These are phyloP conservation scores for Isoperla grammatica DNA, from an alignment of 2,888 invertebrate genomes.

Conservation along the genomic window DNA sequence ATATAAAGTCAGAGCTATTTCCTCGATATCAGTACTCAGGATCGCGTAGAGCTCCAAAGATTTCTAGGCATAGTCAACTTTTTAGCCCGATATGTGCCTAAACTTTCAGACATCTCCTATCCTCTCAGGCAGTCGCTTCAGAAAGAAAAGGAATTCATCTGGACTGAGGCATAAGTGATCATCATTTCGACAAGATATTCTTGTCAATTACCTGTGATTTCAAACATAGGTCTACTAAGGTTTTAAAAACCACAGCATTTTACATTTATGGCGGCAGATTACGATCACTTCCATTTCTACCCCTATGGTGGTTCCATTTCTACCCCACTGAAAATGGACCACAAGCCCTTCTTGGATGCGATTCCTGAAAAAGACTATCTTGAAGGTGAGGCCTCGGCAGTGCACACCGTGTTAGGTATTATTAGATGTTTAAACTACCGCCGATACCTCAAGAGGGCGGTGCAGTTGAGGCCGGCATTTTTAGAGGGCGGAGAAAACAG, in stretches of 20 bases:
- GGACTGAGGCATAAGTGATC: background rate
- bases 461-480: too few species aligned
- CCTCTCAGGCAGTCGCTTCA: background rate
- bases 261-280: too few species aligned
- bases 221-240: too few species aligned
- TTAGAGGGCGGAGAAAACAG: too few species aligned
- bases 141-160: background rate
- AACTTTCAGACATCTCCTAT: slow-evolving; percentile 12
- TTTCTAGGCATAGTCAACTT: slow-evolving; percentile 31
- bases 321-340: slow-evolving; percentile 9
- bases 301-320: background rate
- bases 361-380: background rate
- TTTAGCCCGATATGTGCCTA: slow-evolving; percentile 19
- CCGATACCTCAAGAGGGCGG: too few species aligned
- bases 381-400: background rate
- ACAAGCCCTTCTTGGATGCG: slow-evolving; percentile 5
- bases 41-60: slow-evolving; percentile 29
- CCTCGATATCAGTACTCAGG: slow-evolving; percentile 26
- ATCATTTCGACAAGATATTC: slow-evolving; percentile 2
- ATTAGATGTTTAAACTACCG: too few species aligned
- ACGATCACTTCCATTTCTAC: slow-evolving; percentile 6
- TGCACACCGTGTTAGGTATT: background rate
- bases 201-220: slow-evolving; percentile 4
- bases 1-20: slow-evolving; percentile 27
- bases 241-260: too few species aligned